Evolutionary conservation across 53 echinoderm and acorn worm genomes (phyloP).

Genomic region (Holothuria leucospilota): DNA sequence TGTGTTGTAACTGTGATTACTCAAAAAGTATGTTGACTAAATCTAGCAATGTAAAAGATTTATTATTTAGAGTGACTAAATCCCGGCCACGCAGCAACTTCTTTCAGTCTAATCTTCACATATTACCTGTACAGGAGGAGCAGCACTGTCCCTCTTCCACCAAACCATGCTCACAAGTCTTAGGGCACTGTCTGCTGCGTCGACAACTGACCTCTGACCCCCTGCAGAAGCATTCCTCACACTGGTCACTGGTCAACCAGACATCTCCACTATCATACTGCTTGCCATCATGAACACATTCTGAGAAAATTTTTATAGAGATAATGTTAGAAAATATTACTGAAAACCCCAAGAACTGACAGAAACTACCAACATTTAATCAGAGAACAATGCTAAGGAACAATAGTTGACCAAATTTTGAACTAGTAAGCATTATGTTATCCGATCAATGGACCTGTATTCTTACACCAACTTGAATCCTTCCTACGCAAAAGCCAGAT

Average conservation of each 20-base stretch:
- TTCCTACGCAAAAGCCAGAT: too few species aligned
- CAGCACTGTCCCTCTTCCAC: conserved; percentile 88
- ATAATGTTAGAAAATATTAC: neutral
- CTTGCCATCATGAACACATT: conserved; percentile 81
- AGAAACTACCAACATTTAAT: neutral
- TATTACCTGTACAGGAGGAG: conserved; percentile 74
- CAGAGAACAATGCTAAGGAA: neutral
- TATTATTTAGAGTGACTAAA: too few species aligned
- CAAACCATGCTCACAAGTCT: conserved; percentile 78
- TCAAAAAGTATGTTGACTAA: too few species aligned
- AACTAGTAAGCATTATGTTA: neutral
- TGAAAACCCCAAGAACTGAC: neutral
- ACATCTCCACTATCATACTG: conserved; percentile 72
- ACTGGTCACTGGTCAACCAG: conserved; percentile 92
- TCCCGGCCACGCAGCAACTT: too few species aligned
- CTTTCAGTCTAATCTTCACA: too few species aligned
- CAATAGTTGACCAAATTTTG: neutral
- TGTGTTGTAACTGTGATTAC: too few species aligned
- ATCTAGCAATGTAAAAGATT: too few species aligned
- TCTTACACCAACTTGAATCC: too few species aligned
- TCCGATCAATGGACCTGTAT: neutral
- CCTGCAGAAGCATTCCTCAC: conserved; percentile 80
- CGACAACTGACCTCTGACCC: conserved; percentile 71
- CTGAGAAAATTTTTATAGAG: conserved; percentile 15
- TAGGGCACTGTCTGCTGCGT: conserved; percentile 59